Percentiles rank a stretch among this genome's conserved stretches.
These are phyloP conservation scores for Cardiocondyla obscurior DNA, from an alignment of 1,140 invertebrate species.

Conservation along the genomic window DNA sequence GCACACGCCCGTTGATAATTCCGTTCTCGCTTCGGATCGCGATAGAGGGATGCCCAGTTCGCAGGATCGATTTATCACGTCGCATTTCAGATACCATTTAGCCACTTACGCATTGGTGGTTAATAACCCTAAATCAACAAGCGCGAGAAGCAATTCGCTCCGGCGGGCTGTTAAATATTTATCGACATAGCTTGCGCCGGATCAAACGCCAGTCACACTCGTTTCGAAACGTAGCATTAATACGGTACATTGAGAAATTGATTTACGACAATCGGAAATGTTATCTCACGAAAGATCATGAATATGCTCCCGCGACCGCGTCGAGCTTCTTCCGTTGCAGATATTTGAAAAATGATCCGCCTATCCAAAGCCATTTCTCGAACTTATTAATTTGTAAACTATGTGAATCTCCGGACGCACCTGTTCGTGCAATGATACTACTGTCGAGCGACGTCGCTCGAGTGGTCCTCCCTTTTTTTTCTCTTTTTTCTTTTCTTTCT, in stretches of 20 bases:
- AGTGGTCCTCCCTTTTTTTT: slow-evolving; percentile 57
- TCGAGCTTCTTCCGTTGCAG: neutral
- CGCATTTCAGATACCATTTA: slow-evolving; percentile 3
- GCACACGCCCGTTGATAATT: neutral
- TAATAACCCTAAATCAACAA: slow-evolving; percentile 27
- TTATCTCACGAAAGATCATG: neutral
- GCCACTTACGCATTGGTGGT: neutral
- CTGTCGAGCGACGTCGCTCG: slow-evolving; percentile 49
- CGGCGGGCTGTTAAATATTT: slow-evolving; percentile 31
- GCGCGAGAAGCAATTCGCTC: neutral
- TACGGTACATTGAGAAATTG: slow-evolving; percentile 25
- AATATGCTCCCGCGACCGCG: neutral
- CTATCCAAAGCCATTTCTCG: neutral
- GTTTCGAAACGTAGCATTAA: slow-evolving; percentile 35
- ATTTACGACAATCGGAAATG: slow-evolving; percentile 14
- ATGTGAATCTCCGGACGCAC: slow-evolving; percentile 27
- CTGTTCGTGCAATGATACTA: slow-evolving; percentile 51
- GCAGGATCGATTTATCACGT: slow-evolving; percentile 9
- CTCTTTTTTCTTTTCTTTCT: slow-evolving; percentile 65
- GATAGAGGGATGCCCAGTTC: neutral
- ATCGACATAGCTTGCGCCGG: neutral
- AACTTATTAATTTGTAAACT: neutral
- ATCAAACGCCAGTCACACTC: neutral
- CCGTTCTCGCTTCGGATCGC: neutral
- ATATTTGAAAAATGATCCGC: neutral